Evolutionary conservation across 2,888 invertebrate species (phyloP).

Genomic region (Cataglyphis albicans): DNA sequence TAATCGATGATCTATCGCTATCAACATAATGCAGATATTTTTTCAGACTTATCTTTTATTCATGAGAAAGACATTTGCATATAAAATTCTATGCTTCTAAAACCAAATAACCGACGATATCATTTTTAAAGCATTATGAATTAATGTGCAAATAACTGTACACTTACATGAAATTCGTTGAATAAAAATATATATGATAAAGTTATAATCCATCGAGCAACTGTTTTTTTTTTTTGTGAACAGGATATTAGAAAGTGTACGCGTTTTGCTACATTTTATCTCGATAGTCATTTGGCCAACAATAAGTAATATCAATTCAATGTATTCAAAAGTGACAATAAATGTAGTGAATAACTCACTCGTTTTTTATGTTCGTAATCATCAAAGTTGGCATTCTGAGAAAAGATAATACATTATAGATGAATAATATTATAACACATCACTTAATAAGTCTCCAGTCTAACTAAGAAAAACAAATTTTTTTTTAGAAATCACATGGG

Average conservation of each 20-base stretch:
- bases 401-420: background rate
- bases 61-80: background rate
- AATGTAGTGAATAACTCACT: no score
- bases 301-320: background rate
- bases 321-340: background rate
- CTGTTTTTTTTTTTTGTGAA: background rate
- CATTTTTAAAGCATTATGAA: background rate
- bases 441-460: no score
- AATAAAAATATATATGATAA: conserved; percentile 3
- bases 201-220: background rate
- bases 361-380: background rate
- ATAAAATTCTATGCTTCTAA: no score
- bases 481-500: no score
- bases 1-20: background rate
- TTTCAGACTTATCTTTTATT: conserved; percentile 28
- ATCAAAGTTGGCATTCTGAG: background rate
- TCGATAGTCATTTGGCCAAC: background rate
- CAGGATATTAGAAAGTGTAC: background rate
- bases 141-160: background rate
- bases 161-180: background rate
- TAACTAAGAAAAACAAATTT: no score
- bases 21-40: background rate
- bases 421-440: background rate
- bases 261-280: background rate
- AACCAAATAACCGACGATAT: no score